phyloP scores from a whole-genome alignment of 2,888 invertebrate species.

The Thymelicus lineola region DNA sequence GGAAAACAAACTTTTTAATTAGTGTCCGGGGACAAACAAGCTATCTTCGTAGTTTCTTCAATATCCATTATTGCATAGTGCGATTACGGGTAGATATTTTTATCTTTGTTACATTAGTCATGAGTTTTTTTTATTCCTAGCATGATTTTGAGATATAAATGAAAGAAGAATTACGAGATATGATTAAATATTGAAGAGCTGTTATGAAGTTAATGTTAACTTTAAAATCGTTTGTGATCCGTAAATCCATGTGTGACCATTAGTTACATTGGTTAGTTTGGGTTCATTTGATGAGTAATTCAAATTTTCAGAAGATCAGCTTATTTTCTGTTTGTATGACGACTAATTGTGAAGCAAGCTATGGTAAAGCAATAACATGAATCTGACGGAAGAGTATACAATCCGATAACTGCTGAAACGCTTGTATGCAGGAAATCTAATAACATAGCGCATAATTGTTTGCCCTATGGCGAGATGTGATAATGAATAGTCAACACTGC shows the following conservation, averaged over 20 bases:
- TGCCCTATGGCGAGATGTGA: constrained; percentile 73
- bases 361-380: too few species aligned
- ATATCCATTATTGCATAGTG: constrained; percentile 47
- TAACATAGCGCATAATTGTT: constrained; percentile 73
- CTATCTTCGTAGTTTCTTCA: constrained; percentile 72
- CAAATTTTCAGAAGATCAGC: too few species aligned
- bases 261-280: too few species aligned
- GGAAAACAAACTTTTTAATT: constrained; percentile 83
- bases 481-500: constrained; percentile 81
- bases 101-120: neutral
- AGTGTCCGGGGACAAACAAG: constrained; percentile 83
- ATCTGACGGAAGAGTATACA: neutral
- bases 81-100: constrained; percentile 37
- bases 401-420: constrained; percentile 53
- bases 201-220: too few species aligned
- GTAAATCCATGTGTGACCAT: too few species aligned
- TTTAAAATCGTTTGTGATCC: too few species aligned
- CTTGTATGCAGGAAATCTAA: constrained; percentile 70
- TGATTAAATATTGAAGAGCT: too few species aligned
- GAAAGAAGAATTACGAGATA: neutral
- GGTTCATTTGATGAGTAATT: too few species aligned
- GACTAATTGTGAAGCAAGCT: too few species aligned
- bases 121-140: neutral
- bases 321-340: too few species aligned
- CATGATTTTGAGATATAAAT: neutral